A percentile compares a stretch with the other conserved stretches of the same genome.
phyloP scores from a whole-genome alignment of 2,888 invertebrate genomes.

The Ichneumoninae sp. region DNA sequence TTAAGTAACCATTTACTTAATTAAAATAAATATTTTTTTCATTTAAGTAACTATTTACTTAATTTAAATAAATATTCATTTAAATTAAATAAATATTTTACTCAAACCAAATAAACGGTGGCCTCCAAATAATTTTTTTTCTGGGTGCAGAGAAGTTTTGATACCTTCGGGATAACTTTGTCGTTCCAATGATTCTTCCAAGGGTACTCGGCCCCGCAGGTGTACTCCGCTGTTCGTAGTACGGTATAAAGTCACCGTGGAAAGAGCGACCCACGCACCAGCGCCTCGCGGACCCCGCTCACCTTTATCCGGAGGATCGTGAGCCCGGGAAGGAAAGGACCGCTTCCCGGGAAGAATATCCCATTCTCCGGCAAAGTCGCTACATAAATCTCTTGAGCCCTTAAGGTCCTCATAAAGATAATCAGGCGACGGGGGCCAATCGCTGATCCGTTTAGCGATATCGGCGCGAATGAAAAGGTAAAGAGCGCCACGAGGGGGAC shows the following conservation, averaged over 20 bases:
- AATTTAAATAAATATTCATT: too few species aligned
- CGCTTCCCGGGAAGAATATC: constrained; percentile 29
- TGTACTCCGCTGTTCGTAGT: neutral
- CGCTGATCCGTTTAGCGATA: constrained; percentile 77
- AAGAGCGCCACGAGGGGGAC: constrained; percentile 12
- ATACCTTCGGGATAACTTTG: neutral
- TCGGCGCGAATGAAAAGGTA: constrained; percentile 69
- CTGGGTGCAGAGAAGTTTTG: neutral
- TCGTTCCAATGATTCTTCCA: neutral
- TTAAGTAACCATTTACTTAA: too few species aligned
- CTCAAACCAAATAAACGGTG: too few species aligned
- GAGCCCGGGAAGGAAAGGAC: neutral
- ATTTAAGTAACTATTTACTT: too few species aligned
- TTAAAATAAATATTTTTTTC: too few species aligned
- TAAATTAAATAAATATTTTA: too few species aligned
- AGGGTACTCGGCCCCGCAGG: neutral
- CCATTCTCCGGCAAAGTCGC: constrained; percentile 47
- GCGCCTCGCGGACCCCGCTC: too few species aligned
- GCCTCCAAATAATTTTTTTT: too few species aligned
- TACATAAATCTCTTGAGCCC: constrained; percentile 69
- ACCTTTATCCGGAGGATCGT: neutral
- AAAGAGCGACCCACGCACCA: neutral
- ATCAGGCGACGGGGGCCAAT: constrained; percentile 74
- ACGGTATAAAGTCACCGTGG: neutral
- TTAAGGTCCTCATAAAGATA: constrained; percentile 74